Conservation (phyloP, 2,113 vertebrate species). For the Pogonocichla stellata region DNA sequence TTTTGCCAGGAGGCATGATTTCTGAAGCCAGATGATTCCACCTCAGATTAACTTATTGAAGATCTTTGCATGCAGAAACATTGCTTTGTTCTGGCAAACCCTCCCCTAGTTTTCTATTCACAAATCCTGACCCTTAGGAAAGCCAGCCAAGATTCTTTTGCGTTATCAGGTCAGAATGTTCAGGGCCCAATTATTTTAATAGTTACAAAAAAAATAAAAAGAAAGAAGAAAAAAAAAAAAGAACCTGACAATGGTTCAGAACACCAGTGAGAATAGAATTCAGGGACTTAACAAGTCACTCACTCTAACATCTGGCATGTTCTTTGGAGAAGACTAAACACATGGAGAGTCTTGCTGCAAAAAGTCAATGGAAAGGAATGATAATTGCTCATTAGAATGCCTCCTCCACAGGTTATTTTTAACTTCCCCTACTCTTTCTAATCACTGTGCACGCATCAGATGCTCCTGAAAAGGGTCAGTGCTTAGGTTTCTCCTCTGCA, state of each 20-base stretch:
- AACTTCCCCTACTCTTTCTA: constrained; percentile 44
- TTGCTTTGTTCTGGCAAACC: constrained; percentile 48
- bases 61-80: constrained; percentile 50
- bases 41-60: constrained; percentile 42
- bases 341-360: constrained; percentile 35
- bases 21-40: constrained; percentile 56
- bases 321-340: constrained; percentile 56
- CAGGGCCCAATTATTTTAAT: constrained; percentile 67
- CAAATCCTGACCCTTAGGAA: constrained; percentile 41
- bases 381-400: constrained; percentile 65
- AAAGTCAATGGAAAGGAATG: constrained; percentile 62
- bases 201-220: background rate
- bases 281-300: constrained; percentile 41
- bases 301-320: constrained; percentile 55
- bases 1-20: constrained; percentile 48
- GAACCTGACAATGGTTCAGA: constrained; percentile 14
- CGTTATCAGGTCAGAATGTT: constrained; percentile 51
- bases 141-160: constrained; percentile 39
- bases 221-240: background rate
- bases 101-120: constrained; percentile 30
- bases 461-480: constrained; percentile 60
- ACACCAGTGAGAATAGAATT: constrained; percentile 9
- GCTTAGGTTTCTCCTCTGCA: constrained; percentile 16
- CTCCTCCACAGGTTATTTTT: constrained; percentile 62
- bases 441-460: constrained; percentile 39